Percentiles rank a stretch among this genome's conserved stretches.
These are phyloP conservation scores for Channa argus DNA, from an alignment of 2,113 vertebrate genomes.

Conservation along the genomic window DNA sequence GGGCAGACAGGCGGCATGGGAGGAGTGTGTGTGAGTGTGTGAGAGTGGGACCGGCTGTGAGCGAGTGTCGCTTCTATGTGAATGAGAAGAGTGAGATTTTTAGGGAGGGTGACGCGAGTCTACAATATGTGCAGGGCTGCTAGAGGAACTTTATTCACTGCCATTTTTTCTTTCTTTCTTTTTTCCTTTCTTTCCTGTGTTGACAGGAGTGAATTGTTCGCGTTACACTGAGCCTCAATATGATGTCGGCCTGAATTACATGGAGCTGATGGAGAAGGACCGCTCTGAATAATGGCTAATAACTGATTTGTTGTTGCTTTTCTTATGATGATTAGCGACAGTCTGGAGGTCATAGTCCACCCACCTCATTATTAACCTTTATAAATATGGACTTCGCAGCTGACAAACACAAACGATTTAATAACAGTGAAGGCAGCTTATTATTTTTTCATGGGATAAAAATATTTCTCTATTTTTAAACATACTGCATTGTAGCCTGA, in stretches of 20 bases:
- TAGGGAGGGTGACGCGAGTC: conserved; percentile 42
- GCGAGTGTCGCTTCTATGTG: conserved; percentile 35
- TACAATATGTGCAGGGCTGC: conserved; percentile 28
- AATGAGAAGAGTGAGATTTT: conserved; percentile 46
- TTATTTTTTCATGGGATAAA: background rate
- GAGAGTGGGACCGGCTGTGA: conserved; percentile 27
- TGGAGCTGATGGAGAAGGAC: background rate
- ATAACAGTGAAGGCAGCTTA: conserved; percentile 10
- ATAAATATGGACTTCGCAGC: conserved; percentile 7
- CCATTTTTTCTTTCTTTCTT: background rate
- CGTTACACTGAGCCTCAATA: background rate
- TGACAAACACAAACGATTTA: conserved; percentile 11
- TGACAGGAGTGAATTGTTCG: conserved; percentile 2
- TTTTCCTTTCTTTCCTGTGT: background rate
- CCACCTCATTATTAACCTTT: conserved; percentile 40
- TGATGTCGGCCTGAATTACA: conserved; percentile 41
- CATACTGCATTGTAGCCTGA: background rate
- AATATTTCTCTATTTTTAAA: conserved; percentile 17
- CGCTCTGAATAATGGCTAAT: conserved; percentile 24
- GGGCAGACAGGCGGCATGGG: conserved; percentile 30
- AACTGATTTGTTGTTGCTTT: conserved; percentile 39
- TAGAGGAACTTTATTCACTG: conserved; percentile 14
- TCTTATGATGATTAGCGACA: conserved; percentile 36
- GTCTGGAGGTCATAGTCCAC: conserved; percentile 29
- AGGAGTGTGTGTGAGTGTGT: conserved; percentile 26